phyloP scores from a whole-genome alignment of 2,113 vertebrate species.

The Cavia aperea region DNA sequence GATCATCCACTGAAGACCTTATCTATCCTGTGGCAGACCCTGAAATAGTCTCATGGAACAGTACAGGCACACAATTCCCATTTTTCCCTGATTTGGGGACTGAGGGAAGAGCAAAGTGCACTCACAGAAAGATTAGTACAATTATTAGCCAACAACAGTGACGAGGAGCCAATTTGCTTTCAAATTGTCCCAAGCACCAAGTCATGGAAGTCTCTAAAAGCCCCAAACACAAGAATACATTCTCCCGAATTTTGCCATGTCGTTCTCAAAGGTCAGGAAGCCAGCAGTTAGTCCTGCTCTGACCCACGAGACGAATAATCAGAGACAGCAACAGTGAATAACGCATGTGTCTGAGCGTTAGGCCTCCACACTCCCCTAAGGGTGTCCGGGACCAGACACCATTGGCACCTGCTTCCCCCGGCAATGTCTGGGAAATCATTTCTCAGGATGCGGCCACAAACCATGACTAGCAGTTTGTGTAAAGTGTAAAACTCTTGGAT shows the following conservation, averaged over 20 bases:
- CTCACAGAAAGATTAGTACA: constrained; percentile 53
- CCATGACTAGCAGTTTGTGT: not conserved
- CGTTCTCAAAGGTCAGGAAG: not conserved
- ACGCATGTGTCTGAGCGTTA: not conserved
- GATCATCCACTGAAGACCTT: constrained; percentile 2
- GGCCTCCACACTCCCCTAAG: not conserved
- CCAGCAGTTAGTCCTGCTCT: not conserved
- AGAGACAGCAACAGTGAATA: not conserved
- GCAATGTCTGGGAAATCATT: not conserved
- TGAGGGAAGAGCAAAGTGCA: not conserved
- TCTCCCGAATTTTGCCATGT: not conserved
- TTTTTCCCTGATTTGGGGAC: constrained; percentile 47
- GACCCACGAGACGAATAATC: constrained; percentile 43
- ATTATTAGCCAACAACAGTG: constrained; percentile 61
- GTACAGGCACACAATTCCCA: constrained; percentile 48
- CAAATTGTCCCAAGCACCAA: constrained; percentile 14
- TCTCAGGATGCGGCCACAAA: not conserved
- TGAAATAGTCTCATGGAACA: constrained; percentile 24
- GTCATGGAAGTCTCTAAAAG: constrained; percentile 8
- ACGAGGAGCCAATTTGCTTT: constrained; percentile 52
- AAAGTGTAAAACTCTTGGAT: not conserved
- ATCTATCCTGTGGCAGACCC: not conserved
- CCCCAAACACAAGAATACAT: constrained; percentile 41
- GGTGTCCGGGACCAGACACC: not conserved
- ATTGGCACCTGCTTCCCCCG: not conserved